Evolutionary conservation across 2,113 vertebrate genomes (phyloP), one percentile per base, ranked within the genome.

Genomic region (Bostrychus sinensis): DNA sequence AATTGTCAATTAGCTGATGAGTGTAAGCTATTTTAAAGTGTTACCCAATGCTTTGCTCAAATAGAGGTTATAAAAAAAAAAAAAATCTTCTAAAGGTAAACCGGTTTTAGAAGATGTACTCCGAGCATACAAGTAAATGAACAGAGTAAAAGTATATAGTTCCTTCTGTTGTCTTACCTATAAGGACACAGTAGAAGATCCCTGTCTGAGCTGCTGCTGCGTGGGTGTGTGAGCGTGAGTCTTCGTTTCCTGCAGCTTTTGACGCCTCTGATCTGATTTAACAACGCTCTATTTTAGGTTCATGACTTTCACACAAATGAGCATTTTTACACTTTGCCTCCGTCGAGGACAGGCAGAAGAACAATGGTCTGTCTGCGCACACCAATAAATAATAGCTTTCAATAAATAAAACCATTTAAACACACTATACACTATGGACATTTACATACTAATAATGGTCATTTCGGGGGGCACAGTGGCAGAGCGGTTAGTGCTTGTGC

Each of bases 221-320:
- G 65, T 62, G 26, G 36, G 67, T 20, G 19, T 54, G 58, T 19
- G 32, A 20, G 5, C 55, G 32, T 56, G 43, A 42, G 25, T 43
- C 1, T 34, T 42, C 12, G 46, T 39, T 32, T 48, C 41, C 64
- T 26, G 61, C 42, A 45, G 34, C 30, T 48, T 28, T 23, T 43
- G 43, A n/a, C 8, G 39, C n/a, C 34, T 71, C 37, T 22, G 30
- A 20, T 65, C 32, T 19, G 17, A 32, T 37, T 62, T 57, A 53
- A 11, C 19, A 45, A 14, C 42, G 12, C 17, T 54, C 53, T 63
- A 72, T 72, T 72, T 71, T 58, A 45, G 51, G n/a, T 59, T 34
- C 14, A 59, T 53, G 57, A 58, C 57, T 71, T 17, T 41, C 7
- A 50, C 3, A 22, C 42, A 65, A 41, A 64, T 28, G 4, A 34